A percentile compares a stretch with the other conserved stretches of the same genome.
These are phyloP conservation scores for Alsophila aescularia DNA, from an alignment of 2,888 invertebrate species.

Conservation along the genomic window DNA sequence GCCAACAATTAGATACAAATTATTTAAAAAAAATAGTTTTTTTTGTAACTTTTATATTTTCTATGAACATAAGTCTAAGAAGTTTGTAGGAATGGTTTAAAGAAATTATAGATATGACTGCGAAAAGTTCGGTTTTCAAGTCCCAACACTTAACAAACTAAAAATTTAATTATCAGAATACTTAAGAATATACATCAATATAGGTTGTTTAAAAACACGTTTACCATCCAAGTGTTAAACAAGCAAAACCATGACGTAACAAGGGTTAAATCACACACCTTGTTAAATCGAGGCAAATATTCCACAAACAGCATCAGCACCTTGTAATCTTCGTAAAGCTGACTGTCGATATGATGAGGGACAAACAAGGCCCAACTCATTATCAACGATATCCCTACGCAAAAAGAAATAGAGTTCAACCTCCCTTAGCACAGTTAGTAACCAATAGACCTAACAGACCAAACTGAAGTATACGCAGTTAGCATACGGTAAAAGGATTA, in stretches of 20 bases:
- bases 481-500: slow-evolving; percentile 59
- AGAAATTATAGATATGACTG: too few relatives aligned
- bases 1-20: too few relatives aligned
- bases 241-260: slow-evolving; percentile 25
- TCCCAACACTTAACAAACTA: too few relatives aligned
- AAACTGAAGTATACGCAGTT: slow-evolving; percentile 61
- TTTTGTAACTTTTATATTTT: too few relatives aligned
- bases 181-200: too few relatives aligned
- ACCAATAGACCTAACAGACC: slow-evolving; percentile 48
- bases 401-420: slow-evolving; percentile 41
- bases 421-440: slow-evolving; percentile 37
- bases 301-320: slow-evolving; percentile 49
- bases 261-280: slow-evolving; percentile 29
- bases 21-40: too few relatives aligned
- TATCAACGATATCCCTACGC: slow-evolving; percentile 33
- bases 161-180: too few relatives aligned
- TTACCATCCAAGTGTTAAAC: slow-evolving; percentile 19
- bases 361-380: slow-evolving; percentile 38
- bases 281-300: slow-evolving; percentile 39
- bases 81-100: too few relatives aligned
- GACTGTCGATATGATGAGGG: slow-evolving; percentile 49
- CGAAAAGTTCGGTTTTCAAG: too few relatives aligned
- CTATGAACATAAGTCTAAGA: too few relatives aligned
- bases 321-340: slow-evolving; percentile 54
- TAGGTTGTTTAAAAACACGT: slow-evolving; percentile 13